A percentile compares a stretch with the other conserved stretches of the same genome.
These are phyloP conservation scores for Puffinus mauretanicus DNA, from an alignment of 2,113 vertebrate genomes.

Conservation along the genomic window DNA sequence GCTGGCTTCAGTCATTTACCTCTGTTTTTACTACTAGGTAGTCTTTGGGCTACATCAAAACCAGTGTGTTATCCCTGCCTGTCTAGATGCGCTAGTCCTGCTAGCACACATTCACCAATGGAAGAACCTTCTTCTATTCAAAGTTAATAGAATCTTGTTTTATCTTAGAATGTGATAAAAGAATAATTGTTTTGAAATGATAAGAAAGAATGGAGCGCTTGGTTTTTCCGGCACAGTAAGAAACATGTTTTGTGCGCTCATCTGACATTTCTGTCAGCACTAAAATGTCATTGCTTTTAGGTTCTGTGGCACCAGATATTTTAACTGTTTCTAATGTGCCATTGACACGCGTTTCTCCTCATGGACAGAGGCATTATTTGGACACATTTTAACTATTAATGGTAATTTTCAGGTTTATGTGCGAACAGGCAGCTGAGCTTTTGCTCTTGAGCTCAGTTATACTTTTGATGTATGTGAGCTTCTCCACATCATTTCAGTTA, in stretches of 20 bases:
- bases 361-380: not conserved
- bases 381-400: not conserved
- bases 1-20: not conserved
- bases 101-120: not conserved
- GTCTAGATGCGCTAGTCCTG: not conserved
- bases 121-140: not conserved
- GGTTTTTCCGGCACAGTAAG: not conserved
- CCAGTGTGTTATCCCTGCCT: not conserved
- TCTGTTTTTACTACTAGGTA: not conserved
- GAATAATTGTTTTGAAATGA: not conserved
- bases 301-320: not conserved
- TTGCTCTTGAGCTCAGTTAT: not conserved
- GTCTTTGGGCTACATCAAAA: not conserved
- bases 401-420: not conserved
- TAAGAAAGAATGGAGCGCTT: not conserved
- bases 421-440: not conserved
- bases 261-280: not conserved
- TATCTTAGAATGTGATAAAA: not conserved
- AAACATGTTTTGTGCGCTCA: rapidly evolving
- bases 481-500: not conserved
- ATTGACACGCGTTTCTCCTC: not conserved
- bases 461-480: not conserved
- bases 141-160: not conserved
- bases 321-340: not conserved
- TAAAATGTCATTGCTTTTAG: not conserved